phyloP scores from a whole-genome alignment of 2,888 invertebrate genomes.

The Liopterus haemorrhoidalis region DNA sequence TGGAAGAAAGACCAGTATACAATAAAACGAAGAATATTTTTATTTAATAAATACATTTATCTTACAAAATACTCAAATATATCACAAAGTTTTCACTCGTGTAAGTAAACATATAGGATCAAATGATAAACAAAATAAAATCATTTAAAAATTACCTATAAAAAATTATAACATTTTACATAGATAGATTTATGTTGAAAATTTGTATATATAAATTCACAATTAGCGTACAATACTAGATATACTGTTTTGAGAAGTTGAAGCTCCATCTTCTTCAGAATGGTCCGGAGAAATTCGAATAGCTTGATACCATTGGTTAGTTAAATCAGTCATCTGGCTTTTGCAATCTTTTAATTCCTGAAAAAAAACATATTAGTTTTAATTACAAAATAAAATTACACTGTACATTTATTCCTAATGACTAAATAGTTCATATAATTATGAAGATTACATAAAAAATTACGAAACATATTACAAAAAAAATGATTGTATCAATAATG shows the following conservation, averaged over 20 bases:
- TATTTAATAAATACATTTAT: not conserved
- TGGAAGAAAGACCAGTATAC: not conserved
- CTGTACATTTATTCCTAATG: not conserved
- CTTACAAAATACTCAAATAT: not conserved
- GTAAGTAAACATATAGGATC: constrained; percentile 10
- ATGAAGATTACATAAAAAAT: no score
- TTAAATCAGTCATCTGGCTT: constrained; percentile 92
- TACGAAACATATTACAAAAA: no score
- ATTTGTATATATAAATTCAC: constrained; percentile 20
- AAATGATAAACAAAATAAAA: constrained; percentile 8
- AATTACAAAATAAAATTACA: constrained; percentile 3
- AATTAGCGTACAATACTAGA: constrained; percentile 46
- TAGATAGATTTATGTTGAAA: not conserved
- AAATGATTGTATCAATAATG: no score
- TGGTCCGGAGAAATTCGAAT: constrained; percentile 83
- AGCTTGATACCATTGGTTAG: constrained; percentile 96
- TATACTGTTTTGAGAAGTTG: constrained; percentile 44
- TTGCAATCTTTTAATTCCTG: constrained; percentile 93
- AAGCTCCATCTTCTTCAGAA: constrained; percentile 66
- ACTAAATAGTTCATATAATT: no score
- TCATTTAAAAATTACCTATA: not conserved
- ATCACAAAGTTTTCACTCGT: constrained; percentile 5
- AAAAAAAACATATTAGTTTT: constrained; percentile 29
- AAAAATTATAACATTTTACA: not conserved
- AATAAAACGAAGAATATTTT: not conserved